Conservation (phyloP, 2,888 invertebrate genomes). For the Parapristionchus giblindavisi region DNA sequence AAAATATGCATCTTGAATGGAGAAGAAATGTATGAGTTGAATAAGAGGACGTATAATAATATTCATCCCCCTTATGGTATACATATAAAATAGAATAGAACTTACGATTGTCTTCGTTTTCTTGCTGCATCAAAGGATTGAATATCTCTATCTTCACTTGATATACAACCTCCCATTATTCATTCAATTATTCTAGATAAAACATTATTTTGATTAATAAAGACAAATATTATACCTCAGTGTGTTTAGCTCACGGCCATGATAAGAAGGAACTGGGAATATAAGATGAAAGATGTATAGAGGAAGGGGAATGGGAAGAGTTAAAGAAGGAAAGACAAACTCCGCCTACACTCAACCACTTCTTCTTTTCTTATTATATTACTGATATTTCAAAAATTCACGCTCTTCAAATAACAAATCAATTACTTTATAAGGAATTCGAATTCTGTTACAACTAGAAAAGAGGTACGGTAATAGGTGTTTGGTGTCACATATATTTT, state of each 20-base stretch:
- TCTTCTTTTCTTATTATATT: no score
- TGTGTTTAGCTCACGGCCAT: background rate
- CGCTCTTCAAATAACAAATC: no score
- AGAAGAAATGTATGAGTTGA: background rate
- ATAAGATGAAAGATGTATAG: background rate
- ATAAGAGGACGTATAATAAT: background rate
- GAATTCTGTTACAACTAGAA: no score
- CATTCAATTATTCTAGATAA: background rate
- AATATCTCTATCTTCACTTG: constrained; percentile 5
- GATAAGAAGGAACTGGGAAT: background rate
- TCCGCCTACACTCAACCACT: constrained; percentile 17
- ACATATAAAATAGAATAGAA: constrained; percentile 26
- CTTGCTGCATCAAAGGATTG: constrained; percentile 46
- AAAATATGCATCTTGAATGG: background rate
- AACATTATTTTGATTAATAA: background rate
- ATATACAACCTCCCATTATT: constrained; percentile 30
- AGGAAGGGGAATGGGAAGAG: constrained; percentile 9
- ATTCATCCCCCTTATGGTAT: background rate
- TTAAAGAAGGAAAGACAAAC: background rate
- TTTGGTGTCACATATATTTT: no score
- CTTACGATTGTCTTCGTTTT: constrained; percentile 57
- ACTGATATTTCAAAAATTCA: no score
- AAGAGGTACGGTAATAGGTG: no score
- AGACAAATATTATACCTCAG: background rate
- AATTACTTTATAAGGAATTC: no score